Percentiles rank a stretch among this genome's conserved stretches.
These are phyloP conservation scores for Orthosia gothica DNA, from an alignment of 2,888 invertebrate species.

Conservation along the genomic window DNA sequence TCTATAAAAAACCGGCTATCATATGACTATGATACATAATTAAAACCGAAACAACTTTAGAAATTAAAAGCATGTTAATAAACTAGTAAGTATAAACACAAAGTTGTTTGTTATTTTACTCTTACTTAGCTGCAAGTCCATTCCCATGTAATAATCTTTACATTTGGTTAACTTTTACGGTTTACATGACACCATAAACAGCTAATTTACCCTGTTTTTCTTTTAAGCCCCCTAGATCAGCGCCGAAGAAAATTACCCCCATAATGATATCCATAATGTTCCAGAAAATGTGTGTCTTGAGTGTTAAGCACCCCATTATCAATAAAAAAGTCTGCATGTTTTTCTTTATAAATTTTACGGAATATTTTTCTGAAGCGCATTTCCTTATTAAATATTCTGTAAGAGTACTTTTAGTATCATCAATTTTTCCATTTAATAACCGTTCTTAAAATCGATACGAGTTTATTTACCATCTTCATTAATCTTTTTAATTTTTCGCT, in stretches of 20 bases:
- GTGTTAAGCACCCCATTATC: constrained; percentile 52
- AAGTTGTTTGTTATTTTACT: neutral
- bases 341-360: constrained; percentile 33
- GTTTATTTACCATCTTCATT: neutral
- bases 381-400: constrained; percentile 31
- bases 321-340: constrained; percentile 35
- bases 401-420: constrained; percentile 22
- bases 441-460: constrained; percentile 5
- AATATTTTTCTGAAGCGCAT: constrained; percentile 15
- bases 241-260: constrained; percentile 50
- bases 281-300: constrained; percentile 47
- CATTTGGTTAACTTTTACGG: constrained; percentile 38
- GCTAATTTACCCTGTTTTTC: constrained; percentile 43
- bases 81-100: no score
- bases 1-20: no score
- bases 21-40: no score
- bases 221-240: constrained; percentile 18
- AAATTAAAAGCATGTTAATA: neutral
- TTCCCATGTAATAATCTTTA: constrained; percentile 9
- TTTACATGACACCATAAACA: constrained; percentile 3
- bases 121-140: constrained; percentile 8
- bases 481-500: constrained; percentile 18
- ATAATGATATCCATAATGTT: constrained; percentile 50
- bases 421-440: constrained; percentile 9
- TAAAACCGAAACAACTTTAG: neutral